Evolutionary conservation across 2,888 invertebrate species (phyloP).

Genomic region (Caradrina clavipalpis): DNA sequence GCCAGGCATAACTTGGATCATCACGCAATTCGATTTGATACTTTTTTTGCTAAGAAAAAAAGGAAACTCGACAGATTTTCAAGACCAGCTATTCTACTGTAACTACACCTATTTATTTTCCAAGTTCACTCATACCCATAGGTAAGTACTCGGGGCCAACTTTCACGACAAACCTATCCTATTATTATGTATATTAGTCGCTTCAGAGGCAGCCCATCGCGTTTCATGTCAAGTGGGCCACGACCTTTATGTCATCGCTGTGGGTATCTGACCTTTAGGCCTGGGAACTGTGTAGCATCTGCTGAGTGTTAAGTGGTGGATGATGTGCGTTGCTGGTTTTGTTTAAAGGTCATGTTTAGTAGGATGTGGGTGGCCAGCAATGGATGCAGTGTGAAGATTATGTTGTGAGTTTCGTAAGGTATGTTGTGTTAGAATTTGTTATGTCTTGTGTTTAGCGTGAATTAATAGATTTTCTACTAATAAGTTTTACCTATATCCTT

Average conservation of each 20-base stretch:
- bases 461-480: neutral
- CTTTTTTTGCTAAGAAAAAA: neutral
- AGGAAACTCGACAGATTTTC: neutral
- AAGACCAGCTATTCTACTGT: neutral
- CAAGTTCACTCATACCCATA: conserved; percentile 1
- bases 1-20: too few relatives aligned
- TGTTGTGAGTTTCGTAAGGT: neutral
- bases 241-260: conserved; percentile 60
- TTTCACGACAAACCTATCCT: conserved; percentile 34
- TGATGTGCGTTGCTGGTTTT: conserved; percentile 1
- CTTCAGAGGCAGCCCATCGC: conserved; percentile 30
- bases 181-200: conserved; percentile 46
- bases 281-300: conserved; percentile 35
- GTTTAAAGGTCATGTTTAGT: neutral
- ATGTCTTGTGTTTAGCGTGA: neutral
- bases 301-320: neutral
- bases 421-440: conserved; percentile 1
- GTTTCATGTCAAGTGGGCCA: conserved; percentile 47
- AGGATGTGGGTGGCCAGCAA: neutral
- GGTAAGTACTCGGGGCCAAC: conserved; percentile 9
- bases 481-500: neutral
- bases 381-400: neutral
- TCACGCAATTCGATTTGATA: too few relatives aligned
- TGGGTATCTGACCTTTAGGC: conserved; percentile 67
- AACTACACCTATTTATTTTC: neutral